Percentiles rank a stretch among this genome's conserved stretches.
Evolutionary conservation across 2,797 vertebrate species (phyloP).

Genomic region (Acanthiza pusilla): DNA sequence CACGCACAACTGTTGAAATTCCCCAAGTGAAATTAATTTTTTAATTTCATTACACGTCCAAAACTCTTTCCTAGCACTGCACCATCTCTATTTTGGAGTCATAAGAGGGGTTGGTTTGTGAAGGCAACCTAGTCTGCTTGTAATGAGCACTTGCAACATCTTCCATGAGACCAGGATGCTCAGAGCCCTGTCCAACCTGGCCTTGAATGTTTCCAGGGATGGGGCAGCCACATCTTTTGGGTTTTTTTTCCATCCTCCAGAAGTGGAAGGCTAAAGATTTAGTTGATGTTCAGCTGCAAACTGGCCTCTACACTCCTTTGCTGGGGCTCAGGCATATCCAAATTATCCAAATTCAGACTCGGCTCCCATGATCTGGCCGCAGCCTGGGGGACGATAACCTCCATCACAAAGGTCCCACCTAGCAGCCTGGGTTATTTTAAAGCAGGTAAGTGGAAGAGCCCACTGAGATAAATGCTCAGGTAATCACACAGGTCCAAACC

Average conservation of each 20-base stretch:
- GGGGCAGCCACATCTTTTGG: background rate
- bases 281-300: background rate
- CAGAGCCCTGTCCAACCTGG: background rate
- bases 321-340: background rate
- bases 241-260: background rate
- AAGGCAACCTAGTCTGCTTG: background rate
- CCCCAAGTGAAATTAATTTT: background rate
- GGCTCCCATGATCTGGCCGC: background rate
- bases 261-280: background rate
- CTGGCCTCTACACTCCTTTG: background rate
- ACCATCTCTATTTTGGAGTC: background rate
- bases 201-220: background rate
- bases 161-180: background rate
- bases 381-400: background rate
- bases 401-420: background rate
- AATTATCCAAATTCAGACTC: background rate
- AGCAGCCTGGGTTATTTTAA: slow-evolving; percentile 9
- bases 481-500: slow-evolving; percentile 66
- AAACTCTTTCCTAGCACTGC: background rate
- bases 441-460: slow-evolving; percentile 23
- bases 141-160: background rate
- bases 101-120: background rate
- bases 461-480: slow-evolving; percentile 50
- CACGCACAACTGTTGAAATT: background rate
- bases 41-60: background rate